Evolutionary conservation across 2,113 vertebrate genomes (phyloP), one percentile per base, ranked within the genome.

Genomic region (Eclectus roratus): DNA sequence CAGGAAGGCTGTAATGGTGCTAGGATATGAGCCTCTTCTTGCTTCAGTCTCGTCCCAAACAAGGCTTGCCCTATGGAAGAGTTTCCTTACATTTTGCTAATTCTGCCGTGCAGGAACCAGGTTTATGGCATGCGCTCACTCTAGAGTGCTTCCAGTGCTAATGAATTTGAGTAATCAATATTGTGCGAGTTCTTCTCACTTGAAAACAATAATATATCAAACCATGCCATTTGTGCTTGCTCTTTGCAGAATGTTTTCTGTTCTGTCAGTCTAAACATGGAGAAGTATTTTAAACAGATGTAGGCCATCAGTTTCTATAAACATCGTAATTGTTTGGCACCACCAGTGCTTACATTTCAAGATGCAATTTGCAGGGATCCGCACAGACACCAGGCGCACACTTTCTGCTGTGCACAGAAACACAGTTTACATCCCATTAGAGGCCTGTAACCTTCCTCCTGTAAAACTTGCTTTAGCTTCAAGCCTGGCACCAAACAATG

Each of bases 281-380:
- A 93, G 94, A 95, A 96, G 85, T 88, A 96, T 97, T 97, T 96
- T 93, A 90, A 95, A 95, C 98, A 98, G 98, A 98, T 98, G 98
- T 96, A 87, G 96, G 89, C 78, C 92, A 90, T 98, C 98, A 96
- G 88, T 96, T 96, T 97, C 95, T 97, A 82, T 98, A 98, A 98
- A 98, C 97, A 97, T 82, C 1, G 17, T 97, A 97, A 98, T 98
- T 97, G 97, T 96, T 98, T 98, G 98, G 98, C 98, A 98, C 93
- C 72, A 61, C 89, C 5, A 44, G 18, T 93, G 97, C 97, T 98
- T 98, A 98, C 70, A 61, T 79, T 77, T 85, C 97, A 94, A 97
- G 96, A 96, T 86, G 89, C 93, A 94, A 87, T 97, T 97, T 97
- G 90, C 85, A 94, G 91, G 85, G 89, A 93, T 95, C 92, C 11